Evolutionary conservation across 2,888 invertebrate genomes (phyloP), one percentile per base, ranked within the genome.

Genomic region (Cheilosia vernalis): DNA sequence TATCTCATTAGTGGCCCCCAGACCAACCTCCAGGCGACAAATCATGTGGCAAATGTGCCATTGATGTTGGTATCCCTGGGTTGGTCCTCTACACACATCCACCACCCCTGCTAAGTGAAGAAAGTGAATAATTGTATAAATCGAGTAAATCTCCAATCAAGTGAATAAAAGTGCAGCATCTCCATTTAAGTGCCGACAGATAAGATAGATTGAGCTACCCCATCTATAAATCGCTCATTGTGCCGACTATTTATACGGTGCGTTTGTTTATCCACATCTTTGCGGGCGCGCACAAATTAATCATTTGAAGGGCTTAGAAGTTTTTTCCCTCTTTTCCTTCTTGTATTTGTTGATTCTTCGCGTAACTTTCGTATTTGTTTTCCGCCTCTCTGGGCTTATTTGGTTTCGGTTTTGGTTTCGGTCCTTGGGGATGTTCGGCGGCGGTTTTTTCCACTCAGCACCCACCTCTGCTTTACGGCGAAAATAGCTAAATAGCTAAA

Each of bases 81-180:
- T 6, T 51, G 40, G 24, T 42, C 33, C 24, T n/a, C 30, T 9
- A 4, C 13, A 37, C 4, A 37, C 37, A n/a, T 42, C 44, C 19
- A 21, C 17, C 17, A 1, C 10, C 30, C 37, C 21, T 5, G 24
- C 6, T 15, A 37, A 24, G 56, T 44, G 27, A 42, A 61, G 21
- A 51, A 15, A 15, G 21, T 24, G 21, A 51, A 24, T 15, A 21
- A 51, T 15, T 21, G 27, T 24, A 24, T 4, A 51, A 27, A 51
- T 19, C 30, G 56, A 56, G 30, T 7, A 55, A 30, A 15, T 10
- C 13, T 10, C 2, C 21, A 21, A 24, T 13, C 17, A 9, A 17
- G 60, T 70, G 60, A 55, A 73, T 56, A 44, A 55, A 73, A 73
- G 73, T 73, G 63, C 55, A 44, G 53, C 55, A 30, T 30, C 27